Base-by-base conservation (phyloP, 2,888 invertebrate species). In the Hemistola chrysoprasaria region DNA sequence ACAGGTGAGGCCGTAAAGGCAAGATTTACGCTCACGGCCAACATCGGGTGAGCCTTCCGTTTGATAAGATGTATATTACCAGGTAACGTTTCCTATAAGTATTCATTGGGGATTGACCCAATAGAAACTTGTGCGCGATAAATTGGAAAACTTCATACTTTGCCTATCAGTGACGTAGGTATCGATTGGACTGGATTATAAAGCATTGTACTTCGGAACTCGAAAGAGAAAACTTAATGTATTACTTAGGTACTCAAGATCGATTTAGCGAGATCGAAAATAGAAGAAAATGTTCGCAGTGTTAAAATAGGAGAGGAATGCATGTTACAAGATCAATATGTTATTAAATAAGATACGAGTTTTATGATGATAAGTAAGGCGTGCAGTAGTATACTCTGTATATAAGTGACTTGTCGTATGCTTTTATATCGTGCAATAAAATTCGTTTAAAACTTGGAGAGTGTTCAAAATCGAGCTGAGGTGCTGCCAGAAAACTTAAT, bases 1-100 rank as follows among this genome's bases (percentile, higher is more conserved):
- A 86, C 87, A 88, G 87, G 87, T 87, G 79, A 83, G 83, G 84
- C 80, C 78, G 87, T 87, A 84, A 85, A 86, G 82, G 85, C 70
- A 84, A 87, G 87, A 88, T 88, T 87, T 88, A 88, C 84, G 84
- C 78, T 72, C 65, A 70, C 67, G 75, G 83, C 75, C 74, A 71
- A 44, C 76, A 65, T 65, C 75, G 78, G 77, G 76, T 64, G 75
- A 73, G 66, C 71, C 66, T 71, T 74, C 78, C 77, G 71, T 72
- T 68, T 78, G 85, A 83, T 87, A 85, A 85, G 82, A 83, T 82
- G 84, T 86, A 84, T 85, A 85, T 83, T 80, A 78, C 81, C 69
- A 65, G 68, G 73, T 75, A 78, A 75, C 78, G 74, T 72, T 78
- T 70, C 62, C 68, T 66, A 58, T 76, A 80, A 81, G 80, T 72